phyloP scores from a whole-genome alignment of 2,113 vertebrate species.

The Gadus chalcogrammus region DNA sequence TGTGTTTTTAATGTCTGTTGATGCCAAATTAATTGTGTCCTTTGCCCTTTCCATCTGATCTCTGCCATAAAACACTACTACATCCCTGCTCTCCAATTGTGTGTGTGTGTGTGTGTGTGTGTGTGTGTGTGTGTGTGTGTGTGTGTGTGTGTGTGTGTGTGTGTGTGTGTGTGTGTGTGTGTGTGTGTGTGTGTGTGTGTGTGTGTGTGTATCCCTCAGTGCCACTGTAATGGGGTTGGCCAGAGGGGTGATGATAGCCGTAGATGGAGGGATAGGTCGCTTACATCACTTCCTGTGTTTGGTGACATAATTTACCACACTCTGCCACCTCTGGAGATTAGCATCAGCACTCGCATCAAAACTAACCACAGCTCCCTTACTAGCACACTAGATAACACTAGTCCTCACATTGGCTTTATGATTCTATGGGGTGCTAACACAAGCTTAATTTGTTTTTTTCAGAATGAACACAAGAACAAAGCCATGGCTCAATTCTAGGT shows the following conservation, averaged over 20 bases:
- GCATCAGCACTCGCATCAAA: background rate
- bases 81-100: background rate
- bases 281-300: slow-evolving; percentile 26
- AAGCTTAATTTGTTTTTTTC: too few species aligned
- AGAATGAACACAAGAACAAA: too few species aligned
- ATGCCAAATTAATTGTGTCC: slow-evolving; percentile 51
- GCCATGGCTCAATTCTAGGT: too few species aligned
- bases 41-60: slow-evolving; percentile 18
- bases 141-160: slow-evolving; percentile 11
- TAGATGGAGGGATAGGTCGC: slow-evolving; percentile 40
- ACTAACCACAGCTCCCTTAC: background rate
- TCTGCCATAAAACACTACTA: slow-evolving; percentile 6
- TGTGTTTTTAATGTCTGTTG: slow-evolving; percentile 13
- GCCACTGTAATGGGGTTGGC: slow-evolving; percentile 26
- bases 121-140: slow-evolving; percentile 1
- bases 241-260: slow-evolving; percentile 6
- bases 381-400: too few species aligned
- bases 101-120: background rate
- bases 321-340: background rate
- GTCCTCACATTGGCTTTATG: too few species aligned
- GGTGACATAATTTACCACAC: background rate
- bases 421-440: too few species aligned
- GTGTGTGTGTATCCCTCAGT: background rate
- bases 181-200: slow-evolving; percentile 11
- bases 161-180: slow-evolving; percentile 1